These are phyloP conservation scores for Agonopterix heracliana DNA, from an alignment of 2,888 invertebrate species.

Conservation along the genomic window DNA sequence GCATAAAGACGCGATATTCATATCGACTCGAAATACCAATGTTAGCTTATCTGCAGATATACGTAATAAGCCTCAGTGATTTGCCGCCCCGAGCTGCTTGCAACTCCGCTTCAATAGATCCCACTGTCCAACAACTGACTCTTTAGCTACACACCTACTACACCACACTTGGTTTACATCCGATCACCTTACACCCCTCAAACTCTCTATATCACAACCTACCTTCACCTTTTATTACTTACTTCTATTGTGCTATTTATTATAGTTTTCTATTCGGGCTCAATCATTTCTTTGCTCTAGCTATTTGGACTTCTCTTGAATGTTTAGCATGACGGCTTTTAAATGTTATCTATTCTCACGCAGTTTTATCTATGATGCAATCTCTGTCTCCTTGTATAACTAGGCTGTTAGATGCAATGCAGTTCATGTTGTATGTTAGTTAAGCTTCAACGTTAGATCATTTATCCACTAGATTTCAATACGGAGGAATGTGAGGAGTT, in stretches of 20 bases:
- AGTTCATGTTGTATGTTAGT: conserved; percentile 16
- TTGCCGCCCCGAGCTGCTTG: conserved; percentile 37
- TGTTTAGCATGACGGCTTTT: conserved; percentile 16
- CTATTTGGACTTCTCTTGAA: conserved; percentile 8
- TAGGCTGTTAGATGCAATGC: conserved; percentile 15
- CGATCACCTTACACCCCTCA: conserved; percentile 20
- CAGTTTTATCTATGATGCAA: conserved; percentile 5
- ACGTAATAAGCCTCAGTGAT: conserved; percentile 13
- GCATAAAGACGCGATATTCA: too few relatives aligned
- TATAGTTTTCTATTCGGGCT: conserved; percentile 22
- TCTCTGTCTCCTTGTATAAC: conserved; percentile 9
- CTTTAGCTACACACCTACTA: not conserved
- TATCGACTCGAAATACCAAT: too few relatives aligned
- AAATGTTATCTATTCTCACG: conserved; percentile 8
- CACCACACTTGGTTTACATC: conserved; percentile 23
- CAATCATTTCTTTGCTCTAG: conserved; percentile 10
- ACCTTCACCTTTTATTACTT: conserved; percentile 1
- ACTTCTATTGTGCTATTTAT: conserved; percentile 16
- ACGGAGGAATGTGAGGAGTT: conserved; percentile 36
- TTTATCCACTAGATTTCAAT: conserved; percentile 44
- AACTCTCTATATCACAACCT: conserved; percentile 6
- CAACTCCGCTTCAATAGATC: conserved; percentile 26
- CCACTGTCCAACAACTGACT: conserved; percentile 1
- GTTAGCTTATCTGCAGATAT: too few relatives aligned
- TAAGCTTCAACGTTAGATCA: conserved; percentile 36